Percentiles rank a stretch among this genome's conserved stretches.
These are phyloP conservation scores for Acestrorhynchus altus DNA, from an alignment of 2,797 vertebrate species.

Conservation along the genomic window DNA sequence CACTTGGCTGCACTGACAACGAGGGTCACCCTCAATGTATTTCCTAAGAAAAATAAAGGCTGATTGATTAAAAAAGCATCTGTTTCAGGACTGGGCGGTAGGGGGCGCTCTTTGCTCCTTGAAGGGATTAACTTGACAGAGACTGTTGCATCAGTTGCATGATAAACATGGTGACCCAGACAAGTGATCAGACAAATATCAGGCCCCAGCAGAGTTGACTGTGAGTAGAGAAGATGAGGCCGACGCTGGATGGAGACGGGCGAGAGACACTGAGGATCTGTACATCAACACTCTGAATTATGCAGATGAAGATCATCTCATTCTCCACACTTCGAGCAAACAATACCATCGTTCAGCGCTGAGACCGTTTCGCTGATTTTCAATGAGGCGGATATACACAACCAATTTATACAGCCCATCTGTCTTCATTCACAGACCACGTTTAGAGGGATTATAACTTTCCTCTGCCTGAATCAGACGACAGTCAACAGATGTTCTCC, in stretches of 20 bases:
- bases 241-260: neutral
- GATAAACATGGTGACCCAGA: neutral
- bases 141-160: neutral
- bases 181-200: neutral
- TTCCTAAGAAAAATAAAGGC: too few relatives aligned
- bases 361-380: neutral
- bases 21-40: too few relatives aligned
- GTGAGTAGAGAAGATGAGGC: neutral
- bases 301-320: slow-evolving; percentile 5
- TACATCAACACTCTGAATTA: neutral
- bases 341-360: neutral
- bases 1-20: too few relatives aligned
- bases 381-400: neutral
- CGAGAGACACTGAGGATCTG: neutral
- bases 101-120: neutral
- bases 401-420: neutral
- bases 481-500: too few relatives aligned
- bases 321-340: neutral
- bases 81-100: neutral
- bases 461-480: too few relatives aligned
- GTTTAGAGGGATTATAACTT: neutral
- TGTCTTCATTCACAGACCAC: neutral
- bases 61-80: too few relatives aligned
- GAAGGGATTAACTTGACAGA: neutral
- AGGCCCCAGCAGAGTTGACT: neutral